phyloP scores from a whole-genome alignment of 2,797 vertebrate species.

The Sorex maritimensis region DNA sequence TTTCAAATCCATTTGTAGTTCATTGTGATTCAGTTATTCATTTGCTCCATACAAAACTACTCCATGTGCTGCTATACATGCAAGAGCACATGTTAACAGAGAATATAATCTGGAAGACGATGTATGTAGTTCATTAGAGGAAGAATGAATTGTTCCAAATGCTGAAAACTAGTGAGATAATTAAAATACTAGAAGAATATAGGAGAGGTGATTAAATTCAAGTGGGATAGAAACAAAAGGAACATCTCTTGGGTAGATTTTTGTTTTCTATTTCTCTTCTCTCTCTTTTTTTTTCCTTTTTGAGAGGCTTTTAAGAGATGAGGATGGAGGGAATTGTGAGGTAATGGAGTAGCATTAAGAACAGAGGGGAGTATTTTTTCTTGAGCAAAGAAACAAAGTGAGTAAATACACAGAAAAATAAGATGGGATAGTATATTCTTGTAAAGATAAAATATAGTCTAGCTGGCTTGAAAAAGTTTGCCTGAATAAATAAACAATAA shows the following conservation, averaged over 20 bases:
- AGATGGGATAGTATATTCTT: background rate
- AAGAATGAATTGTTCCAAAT: background rate
- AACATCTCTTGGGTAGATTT: background rate
- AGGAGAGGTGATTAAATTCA: background rate
- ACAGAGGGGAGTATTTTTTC: background rate
- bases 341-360: background rate
- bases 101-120: background rate
- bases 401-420: background rate
- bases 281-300: no score
- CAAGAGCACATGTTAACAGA: background rate
- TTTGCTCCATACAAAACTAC: background rate
- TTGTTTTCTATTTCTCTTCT: background rate
- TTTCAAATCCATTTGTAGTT: constrained; percentile 52
- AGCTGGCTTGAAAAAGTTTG: background rate
- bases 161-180: background rate
- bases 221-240: background rate
- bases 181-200: background rate
- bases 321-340: background rate
- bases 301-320: background rate
- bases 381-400: background rate
- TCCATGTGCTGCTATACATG: background rate
- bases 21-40: background rate
- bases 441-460: background rate
- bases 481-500: background rate
- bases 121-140: background rate